Evolutionary conservation across 2,113 vertebrate species (phyloP).

Genomic region (Chlorocebus sabaeus): DNA sequence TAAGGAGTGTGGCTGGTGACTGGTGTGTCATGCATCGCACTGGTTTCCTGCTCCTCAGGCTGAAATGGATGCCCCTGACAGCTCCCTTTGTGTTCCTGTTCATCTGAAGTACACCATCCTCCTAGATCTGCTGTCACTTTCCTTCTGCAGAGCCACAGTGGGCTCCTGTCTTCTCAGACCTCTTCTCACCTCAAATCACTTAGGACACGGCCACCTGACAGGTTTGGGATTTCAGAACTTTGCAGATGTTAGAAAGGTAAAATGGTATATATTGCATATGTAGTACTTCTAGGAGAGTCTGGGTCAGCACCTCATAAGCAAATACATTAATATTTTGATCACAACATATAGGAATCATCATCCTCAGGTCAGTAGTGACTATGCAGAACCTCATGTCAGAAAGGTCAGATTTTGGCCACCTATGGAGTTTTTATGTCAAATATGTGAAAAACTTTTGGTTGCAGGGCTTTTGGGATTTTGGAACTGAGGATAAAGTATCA

Average conservation of each 20-base stretch:
- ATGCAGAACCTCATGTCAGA: neutral
- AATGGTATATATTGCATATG: neutral
- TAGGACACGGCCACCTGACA: neutral
- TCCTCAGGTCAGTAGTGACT: neutral
- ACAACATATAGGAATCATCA: neutral
- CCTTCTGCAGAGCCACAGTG: neutral
- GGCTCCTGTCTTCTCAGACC: neutral
- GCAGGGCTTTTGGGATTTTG: neutral
- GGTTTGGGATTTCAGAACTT: neutral
- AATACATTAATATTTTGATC: neutral
- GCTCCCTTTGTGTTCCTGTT: no score
- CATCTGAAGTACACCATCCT: neutral
- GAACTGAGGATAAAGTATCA: neutral
- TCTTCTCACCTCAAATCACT: neutral
- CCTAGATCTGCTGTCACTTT: neutral
- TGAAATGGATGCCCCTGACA: neutral
- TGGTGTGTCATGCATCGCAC: neutral
- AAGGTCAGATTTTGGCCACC: neutral
- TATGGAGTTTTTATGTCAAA: neutral
- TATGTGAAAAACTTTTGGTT: neutral
- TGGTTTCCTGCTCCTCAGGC: neutral
- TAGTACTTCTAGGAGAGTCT: neutral
- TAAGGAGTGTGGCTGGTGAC: neutral
- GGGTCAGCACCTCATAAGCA: neutral
- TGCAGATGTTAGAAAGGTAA: constrained; percentile 2